Conservation (phyloP, 2,888 invertebrate species). For the Nemotelus pantherinus region DNA sequence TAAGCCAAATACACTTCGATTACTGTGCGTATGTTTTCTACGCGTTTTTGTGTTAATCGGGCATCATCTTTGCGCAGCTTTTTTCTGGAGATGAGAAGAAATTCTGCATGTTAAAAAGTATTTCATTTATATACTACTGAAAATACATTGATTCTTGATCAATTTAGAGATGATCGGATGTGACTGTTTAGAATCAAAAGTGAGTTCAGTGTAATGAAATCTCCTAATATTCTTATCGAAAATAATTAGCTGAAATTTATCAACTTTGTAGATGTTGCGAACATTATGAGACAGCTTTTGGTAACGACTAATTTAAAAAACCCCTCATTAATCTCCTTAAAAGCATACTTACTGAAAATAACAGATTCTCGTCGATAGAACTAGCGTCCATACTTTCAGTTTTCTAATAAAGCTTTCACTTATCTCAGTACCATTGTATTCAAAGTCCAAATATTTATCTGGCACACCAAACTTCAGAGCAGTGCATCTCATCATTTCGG, state of each 20-base stretch:
- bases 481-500: slow-evolving; percentile 56
- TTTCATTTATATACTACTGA: too few relatives aligned
- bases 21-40: slow-evolving; percentile 16
- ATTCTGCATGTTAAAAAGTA: background rate
- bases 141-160: too few relatives aligned
- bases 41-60: background rate
- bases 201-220: too few relatives aligned
- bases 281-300: background rate
- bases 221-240: too few relatives aligned
- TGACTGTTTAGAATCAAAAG: too few relatives aligned
- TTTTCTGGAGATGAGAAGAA: background rate
- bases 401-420: slow-evolving; percentile 54
- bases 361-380: slow-evolving; percentile 48
- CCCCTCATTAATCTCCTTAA: background rate
- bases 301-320: background rate
- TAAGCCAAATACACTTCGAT: slow-evolving; percentile 9
- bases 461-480: slow-evolving; percentile 54
- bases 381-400: slow-evolving; percentile 57
- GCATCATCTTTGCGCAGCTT: slow-evolving; percentile 16
- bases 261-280: background rate
- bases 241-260: background rate
- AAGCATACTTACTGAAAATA: slow-evolving; percentile 53
- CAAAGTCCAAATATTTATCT: slow-evolving; percentile 50
- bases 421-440: slow-evolving; percentile 49
- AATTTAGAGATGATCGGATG: too few relatives aligned